Conservation (phyloP, 92 coral and sea anemone species). For the Paramuricea clavata region DNA sequence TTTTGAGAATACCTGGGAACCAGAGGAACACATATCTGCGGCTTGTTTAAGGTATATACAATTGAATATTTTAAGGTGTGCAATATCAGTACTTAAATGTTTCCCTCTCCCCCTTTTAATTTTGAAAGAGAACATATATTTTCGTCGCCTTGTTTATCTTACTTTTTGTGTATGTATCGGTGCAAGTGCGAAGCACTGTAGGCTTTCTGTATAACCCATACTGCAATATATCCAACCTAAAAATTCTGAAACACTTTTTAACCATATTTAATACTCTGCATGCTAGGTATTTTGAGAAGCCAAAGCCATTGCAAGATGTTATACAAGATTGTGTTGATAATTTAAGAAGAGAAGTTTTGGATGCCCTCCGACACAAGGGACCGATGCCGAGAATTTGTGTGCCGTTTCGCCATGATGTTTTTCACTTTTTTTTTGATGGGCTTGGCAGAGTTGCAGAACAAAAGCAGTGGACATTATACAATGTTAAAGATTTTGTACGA, state of each 20-base stretch:
- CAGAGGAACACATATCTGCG: background rate
- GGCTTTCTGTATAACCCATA: background rate
- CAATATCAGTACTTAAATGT: background rate
- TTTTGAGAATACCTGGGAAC: background rate
- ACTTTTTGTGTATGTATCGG: too few species aligned
- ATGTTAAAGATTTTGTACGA: slow-evolving; percentile 56
- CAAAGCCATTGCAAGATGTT: background rate
- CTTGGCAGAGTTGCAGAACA: slow-evolving; percentile 12
- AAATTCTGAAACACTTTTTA: background rate
- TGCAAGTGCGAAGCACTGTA: too few species aligned
- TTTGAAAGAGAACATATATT: too few species aligned
- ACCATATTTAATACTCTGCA: background rate
- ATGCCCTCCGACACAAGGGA: slow-evolving; percentile 50
- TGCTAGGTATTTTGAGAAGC: slow-evolving; percentile 6
- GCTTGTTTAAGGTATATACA: too few species aligned
- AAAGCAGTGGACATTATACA: slow-evolving; percentile 34
- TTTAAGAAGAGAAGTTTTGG: slow-evolving; percentile 34
- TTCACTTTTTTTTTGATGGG: background rate
- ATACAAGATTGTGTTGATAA: slow-evolving; percentile 60
- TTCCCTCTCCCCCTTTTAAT: background rate
- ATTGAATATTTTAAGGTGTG: background rate
- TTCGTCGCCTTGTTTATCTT: too few species aligned
- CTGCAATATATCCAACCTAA: background rate
- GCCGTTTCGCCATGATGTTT: slow-evolving; percentile 15
- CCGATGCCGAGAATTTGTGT: slow-evolving; percentile 19